Evolutionary conservation across 2,113 vertebrate genomes (phyloP).

Genomic region (Amazona vittata): DNA sequence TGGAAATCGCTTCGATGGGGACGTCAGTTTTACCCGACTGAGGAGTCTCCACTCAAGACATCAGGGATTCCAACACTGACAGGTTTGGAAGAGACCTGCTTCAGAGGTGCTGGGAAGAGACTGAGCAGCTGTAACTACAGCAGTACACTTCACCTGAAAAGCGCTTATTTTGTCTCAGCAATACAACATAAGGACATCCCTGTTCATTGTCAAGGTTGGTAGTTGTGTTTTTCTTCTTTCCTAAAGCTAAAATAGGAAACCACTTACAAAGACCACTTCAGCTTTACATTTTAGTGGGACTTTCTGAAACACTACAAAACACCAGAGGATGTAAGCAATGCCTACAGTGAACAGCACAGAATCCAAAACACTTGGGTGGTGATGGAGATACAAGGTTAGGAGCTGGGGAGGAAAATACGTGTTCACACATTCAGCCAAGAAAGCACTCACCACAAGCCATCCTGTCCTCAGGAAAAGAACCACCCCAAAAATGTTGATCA

Average conservation of each 20-base stretch:
- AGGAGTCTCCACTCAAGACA: neutral
- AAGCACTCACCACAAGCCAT: conserved; percentile 87
- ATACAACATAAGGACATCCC: neutral
- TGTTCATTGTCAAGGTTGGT: neutral
- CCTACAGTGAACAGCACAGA: neutral
- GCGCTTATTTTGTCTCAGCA: neutral
- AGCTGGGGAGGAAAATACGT: neutral
- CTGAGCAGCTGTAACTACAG: neutral
- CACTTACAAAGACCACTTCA: neutral
- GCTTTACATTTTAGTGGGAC: neutral
- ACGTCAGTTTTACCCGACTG: neutral
- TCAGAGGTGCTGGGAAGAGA: neutral
- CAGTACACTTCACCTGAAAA: neutral
- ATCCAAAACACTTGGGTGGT: neutral
- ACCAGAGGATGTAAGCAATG: neutral
- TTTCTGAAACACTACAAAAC: neutral
- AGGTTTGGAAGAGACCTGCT: neutral
- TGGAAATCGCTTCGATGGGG: neutral
- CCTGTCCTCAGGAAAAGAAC: conserved; percentile 95
- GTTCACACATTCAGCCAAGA: neutral
- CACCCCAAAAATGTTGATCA: conserved; percentile 99
- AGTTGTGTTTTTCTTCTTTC: neutral
- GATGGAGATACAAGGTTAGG: neutral
- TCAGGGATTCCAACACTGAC: neutral
- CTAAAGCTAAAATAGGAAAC: neutral